These are phyloP conservation scores for Cheilosia pagana DNA, from an alignment of 2,888 invertebrate species.

Conservation along the genomic window DNA sequence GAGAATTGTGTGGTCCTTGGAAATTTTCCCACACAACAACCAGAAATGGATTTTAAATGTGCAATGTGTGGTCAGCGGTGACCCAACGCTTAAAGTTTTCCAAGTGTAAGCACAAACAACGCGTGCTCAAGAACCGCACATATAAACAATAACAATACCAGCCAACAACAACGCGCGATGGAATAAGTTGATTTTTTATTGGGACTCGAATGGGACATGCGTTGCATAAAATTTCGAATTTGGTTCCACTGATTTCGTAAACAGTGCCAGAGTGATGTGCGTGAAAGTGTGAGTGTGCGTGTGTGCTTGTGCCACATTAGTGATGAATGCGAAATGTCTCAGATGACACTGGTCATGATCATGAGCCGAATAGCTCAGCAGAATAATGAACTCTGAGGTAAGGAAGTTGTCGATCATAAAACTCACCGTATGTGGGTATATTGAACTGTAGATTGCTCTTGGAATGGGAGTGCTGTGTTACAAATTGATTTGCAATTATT, in stretches of 20 bases:
- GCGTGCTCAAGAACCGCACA: neutral
- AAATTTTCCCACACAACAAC: conserved; percentile 19
- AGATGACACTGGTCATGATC: conserved; percentile 64
- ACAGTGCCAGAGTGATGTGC: neutral
- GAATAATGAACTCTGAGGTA: conserved; percentile 56
- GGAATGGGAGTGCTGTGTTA: neutral
- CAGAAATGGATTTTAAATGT: conserved; percentile 37
- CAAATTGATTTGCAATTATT: too few relatives aligned
- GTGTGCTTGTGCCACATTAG: conserved; percentile 14
- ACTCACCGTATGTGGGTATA: conserved; percentile 6
- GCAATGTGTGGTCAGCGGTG: conserved; percentile 2
- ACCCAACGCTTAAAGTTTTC: conserved; percentile 41
- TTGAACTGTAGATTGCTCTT: neutral
- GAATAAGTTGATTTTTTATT: conserved; percentile 35
- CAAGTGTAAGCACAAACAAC: conserved; percentile 26
- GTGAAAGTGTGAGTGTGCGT: conserved; percentile 17
- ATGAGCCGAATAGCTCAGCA: conserved; percentile 54
- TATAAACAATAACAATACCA: conserved; percentile 3
- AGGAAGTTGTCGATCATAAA: conserved; percentile 16
- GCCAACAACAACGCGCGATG: conserved; percentile 15
- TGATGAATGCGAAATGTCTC: conserved; percentile 61
- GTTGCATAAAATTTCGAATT: conserved; percentile 49
- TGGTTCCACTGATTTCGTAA: conserved; percentile 21
- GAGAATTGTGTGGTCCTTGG: conserved; percentile 32
- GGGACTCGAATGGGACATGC: conserved; percentile 48